Conservation (phyloP, 1,140 invertebrate genomes). For the Episyrphus balteatus region DNA sequence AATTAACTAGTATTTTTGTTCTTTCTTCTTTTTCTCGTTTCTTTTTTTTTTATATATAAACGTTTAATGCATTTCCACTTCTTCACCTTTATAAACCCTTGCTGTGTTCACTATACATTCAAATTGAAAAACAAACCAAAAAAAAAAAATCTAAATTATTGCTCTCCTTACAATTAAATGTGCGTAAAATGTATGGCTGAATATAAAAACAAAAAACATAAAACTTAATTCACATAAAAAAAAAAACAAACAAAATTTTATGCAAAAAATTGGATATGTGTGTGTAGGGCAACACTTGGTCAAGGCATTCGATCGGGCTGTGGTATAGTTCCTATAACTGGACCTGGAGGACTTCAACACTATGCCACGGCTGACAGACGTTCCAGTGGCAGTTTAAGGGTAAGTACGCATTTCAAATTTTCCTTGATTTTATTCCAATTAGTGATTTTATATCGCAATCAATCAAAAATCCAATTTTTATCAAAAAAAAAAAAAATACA, state of each 20-base stretch:
- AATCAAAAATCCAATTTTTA: slow-evolving; percentile 4
- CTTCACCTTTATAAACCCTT: too few species aligned
- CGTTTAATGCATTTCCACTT: too few species aligned
- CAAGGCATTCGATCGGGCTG: slow-evolving; percentile 47
- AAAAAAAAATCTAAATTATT: slow-evolving; percentile 3
- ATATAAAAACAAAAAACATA: background rate
- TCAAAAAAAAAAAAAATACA: background rate
- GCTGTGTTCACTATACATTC: background rate
- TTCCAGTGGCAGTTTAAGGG: slow-evolving; percentile 40
- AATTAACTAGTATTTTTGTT: too few species aligned
- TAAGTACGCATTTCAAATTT: slow-evolving; percentile 26
- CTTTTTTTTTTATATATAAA: too few species aligned
- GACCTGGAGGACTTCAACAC: slow-evolving; percentile 39
- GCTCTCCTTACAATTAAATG: too few species aligned
- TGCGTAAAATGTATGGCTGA: too few species aligned
- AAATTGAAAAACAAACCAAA: slow-evolving; percentile 6
- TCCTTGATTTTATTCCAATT: background rate
- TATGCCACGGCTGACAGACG: slow-evolving; percentile 35
- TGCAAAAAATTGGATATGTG: slow-evolving; percentile 33
- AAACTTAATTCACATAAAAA: background rate
- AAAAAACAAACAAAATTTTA: slow-evolving; percentile 15
- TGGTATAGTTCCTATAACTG: slow-evolving; percentile 40
- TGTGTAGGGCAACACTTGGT: slow-evolving; percentile 51
- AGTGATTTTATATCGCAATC: background rate
- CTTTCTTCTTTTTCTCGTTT: too few species aligned